Conservation (phyloP, 2,888 invertebrate genomes). For the Harpalus rufipes region DNA sequence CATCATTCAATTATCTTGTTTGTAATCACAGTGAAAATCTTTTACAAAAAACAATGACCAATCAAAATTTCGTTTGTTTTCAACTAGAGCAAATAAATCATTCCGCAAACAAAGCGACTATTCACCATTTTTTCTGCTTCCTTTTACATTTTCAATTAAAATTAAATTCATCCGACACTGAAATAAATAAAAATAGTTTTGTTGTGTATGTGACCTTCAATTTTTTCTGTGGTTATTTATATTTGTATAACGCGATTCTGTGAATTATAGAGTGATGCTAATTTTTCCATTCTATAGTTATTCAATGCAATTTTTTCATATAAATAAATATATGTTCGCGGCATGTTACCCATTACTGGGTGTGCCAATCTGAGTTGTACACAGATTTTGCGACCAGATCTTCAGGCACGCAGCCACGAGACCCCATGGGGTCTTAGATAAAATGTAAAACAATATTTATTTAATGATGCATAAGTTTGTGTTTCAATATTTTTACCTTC, state of each 20-base stretch:
- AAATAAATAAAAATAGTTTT: conserved; percentile 30
- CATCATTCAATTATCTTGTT: conserved; percentile 34
- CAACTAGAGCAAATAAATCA: conserved; percentile 40
- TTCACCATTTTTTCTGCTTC: conserved; percentile 18
- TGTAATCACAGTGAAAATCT: conserved; percentile 37
- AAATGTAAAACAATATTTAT: too few species aligned
- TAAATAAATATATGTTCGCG: neutral
- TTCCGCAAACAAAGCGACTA: conserved; percentile 33
- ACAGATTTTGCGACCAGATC: too few species aligned
- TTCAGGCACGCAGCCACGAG: too few species aligned
- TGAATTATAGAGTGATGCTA: neutral
- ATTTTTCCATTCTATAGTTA: neutral
- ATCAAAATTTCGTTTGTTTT: conserved; percentile 46
- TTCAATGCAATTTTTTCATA: neutral
- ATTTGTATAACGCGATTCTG: neutral
- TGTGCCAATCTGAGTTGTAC: too few species aligned
- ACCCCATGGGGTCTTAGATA: too few species aligned
- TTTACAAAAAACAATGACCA: conserved; percentile 44
- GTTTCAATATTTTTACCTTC: too few species aligned
- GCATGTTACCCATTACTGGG: too few species aligned
- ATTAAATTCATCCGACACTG: conserved; percentile 9
- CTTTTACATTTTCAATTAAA: conserved; percentile 32
- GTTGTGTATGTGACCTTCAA: neutral
- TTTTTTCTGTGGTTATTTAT: conserved; percentile 13
- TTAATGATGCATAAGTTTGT: too few species aligned